Evolutionary conservation across 2,113 vertebrate genomes (phyloP).

Genomic region (Bubo blakistoni): DNA sequence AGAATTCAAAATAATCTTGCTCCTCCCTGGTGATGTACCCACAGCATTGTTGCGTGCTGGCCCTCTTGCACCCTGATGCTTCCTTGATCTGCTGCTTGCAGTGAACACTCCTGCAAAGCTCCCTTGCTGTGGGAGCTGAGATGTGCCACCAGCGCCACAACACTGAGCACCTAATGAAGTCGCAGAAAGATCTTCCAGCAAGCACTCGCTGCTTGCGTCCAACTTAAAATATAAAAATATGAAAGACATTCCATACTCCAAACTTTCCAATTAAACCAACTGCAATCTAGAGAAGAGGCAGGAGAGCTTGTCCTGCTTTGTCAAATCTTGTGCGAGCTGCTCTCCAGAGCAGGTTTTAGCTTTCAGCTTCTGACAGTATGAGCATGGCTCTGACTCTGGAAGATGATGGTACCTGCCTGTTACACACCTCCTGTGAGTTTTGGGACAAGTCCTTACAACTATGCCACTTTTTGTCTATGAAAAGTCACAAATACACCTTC

Average conservation of each 20-base stretch:
- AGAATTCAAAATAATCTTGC: not conserved
- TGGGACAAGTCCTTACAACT: not conserved
- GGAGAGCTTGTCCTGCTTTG: not conserved
- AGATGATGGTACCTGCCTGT: accelerated
- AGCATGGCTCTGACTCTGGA: not conserved
- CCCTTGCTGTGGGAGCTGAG: not conserved
- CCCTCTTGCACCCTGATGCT: not conserved
- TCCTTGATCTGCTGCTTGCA: not conserved
- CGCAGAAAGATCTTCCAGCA: not conserved
- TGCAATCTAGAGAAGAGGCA: not conserved
- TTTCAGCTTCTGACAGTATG: not conserved
- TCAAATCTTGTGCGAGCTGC: not conserved
- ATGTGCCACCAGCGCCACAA: not conserved
- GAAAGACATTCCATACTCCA: not conserved
- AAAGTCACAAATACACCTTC: not conserved
- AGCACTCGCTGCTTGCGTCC: not conserved
- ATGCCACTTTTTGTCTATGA: not conserved
- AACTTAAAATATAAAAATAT: not conserved
- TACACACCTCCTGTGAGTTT: not conserved
- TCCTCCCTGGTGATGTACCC: not conserved
- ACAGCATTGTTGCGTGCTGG: accelerated
- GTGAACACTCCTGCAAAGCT: not conserved
- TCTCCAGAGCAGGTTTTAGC: not conserved
- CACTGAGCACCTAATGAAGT: not conserved
- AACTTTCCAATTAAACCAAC: not conserved